Evolutionary conservation across 1,140 invertebrate species (phyloP), one percentile per base, ranked within the genome.

Genomic region (Spodoptera litura): DNA sequence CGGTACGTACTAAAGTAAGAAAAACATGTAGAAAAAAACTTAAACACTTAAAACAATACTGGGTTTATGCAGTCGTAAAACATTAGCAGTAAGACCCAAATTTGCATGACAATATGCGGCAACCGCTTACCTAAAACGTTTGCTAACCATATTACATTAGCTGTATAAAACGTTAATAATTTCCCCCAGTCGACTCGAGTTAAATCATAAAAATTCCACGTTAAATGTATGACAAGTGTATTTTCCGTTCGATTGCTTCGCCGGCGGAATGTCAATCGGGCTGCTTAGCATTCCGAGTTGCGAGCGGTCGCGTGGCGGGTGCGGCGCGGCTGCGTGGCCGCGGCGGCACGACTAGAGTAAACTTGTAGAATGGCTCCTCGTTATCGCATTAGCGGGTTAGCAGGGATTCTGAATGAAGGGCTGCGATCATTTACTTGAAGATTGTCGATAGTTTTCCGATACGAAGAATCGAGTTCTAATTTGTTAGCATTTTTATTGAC

Each of bases 141-240:
- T 75, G 27, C 59, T 49, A 53, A 25, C 38, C 59, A 38, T 49
- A 64, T 75, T 64, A 75, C 49, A 74, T 74, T 49, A 38, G 51
- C 59, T 31, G 49, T 64, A 51, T 27, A 52, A 74, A 75, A 70
- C 78, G 68, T 56, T 76, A 59, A 76, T 76, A 80, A 71, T 75
- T 76, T 79, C 55, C 64, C 62, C 66, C 38, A 44, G 38, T 78
- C 52, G 9, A 31, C 35, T 38, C 44, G 20, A 70, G 70, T 78
- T 61, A 87, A 84, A 85, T 85, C 80, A 85, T 86, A 85, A 87
- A 88, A 90, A 87, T 81, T 78, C 82, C 78, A 81, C 72, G 81
- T 85, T 87, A 86, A 88, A 88, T 87, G 80, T 85, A 84, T 89
- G 88, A 92, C 88, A 91, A 92, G 88, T 90, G 87, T 91, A 91